These are phyloP conservation scores for Bombus vancouverensis DNA, from an alignment of 1,140 invertebrate species.

Conservation along the genomic window DNA sequence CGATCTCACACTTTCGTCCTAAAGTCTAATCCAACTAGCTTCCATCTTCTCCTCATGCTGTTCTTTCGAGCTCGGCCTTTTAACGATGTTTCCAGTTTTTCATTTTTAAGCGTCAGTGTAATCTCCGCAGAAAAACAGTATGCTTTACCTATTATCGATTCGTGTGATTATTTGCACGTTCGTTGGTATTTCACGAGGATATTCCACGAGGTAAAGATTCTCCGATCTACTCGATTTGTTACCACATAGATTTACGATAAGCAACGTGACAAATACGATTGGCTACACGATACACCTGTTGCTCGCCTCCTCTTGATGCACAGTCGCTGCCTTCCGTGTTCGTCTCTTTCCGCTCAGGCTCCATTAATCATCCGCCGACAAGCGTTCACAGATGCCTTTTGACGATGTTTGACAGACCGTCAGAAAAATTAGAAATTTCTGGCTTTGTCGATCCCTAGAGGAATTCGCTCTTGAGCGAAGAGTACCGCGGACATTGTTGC, in stretches of 20 bases:
- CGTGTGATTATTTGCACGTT: not conserved
- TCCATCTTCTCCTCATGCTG: not conserved
- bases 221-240: not conserved
- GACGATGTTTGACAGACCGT: not conserved
- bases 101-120: not conserved
- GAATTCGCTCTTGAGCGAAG: not conserved
- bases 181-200: not conserved
- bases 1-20: slow-evolving; percentile 19
- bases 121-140: not conserved
- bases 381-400: not conserved
- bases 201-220: not conserved
- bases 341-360: not conserved
- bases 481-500: too few relatives aligned
- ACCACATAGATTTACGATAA: slow-evolving; percentile 20
- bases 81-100: not conserved
- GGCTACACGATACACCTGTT: slow-evolving; percentile 36
- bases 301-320: not conserved
- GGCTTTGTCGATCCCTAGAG: not conserved
- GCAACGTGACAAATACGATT: slow-evolving; percentile 30
- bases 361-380: slow-evolving; percentile 22
- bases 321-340: slow-evolving; percentile 9
- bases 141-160: not conserved
- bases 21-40: not conserved
- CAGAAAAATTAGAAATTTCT: not conserved
- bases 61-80: not conserved